A percentile compares a stretch with the other conserved stretches of the same genome.
phyloP scores from a whole-genome alignment of 2,888 invertebrate species.

The Epistrophe eligans region DNA sequence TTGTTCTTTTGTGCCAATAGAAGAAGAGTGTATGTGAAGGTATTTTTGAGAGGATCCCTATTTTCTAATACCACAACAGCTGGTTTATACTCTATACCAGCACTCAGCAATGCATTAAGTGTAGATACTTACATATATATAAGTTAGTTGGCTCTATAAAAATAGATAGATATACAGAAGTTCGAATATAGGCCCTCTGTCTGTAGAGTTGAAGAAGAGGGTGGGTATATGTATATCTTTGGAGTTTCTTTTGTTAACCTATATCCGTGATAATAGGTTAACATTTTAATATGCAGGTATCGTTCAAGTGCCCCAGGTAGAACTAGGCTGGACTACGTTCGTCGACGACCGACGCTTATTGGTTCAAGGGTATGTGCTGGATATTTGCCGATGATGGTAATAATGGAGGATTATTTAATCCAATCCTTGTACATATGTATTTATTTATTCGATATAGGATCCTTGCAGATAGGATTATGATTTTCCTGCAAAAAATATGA shows the following conservation, averaged over 20 bases:
- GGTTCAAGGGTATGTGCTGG: conserved; percentile 75
- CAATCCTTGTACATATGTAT: conserved; percentile 38
- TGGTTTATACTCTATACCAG: conserved; percentile 13
- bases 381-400: conserved; percentile 38
- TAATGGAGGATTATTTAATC: conserved; percentile 24
- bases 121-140: neutral
- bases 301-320: conserved; percentile 74
- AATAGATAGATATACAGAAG: conserved; percentile 27
- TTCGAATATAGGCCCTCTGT: conserved; percentile 60
- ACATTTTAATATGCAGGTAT: conserved; percentile 76
- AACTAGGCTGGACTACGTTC: conserved; percentile 66
- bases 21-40: conserved; percentile 4
- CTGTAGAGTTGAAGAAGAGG: conserved; percentile 58
- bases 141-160: neutral
- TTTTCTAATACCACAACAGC: conserved; percentile 50
- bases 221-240: conserved; percentile 69
- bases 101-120: neutral
- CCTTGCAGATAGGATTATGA: conserved; percentile 18
- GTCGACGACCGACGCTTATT: conserved; percentile 65
- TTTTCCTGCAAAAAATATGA: neutral
- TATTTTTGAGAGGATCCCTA: conserved; percentile 49
- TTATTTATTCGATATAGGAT: conserved; percentile 51
- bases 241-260: conserved; percentile 76
- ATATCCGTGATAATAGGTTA: conserved; percentile 77
- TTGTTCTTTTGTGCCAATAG: conserved; percentile 37